Evolutionary conservation across 2,113 vertebrate genomes (phyloP).

Genomic region (Dryoscopus gambensis): DNA sequence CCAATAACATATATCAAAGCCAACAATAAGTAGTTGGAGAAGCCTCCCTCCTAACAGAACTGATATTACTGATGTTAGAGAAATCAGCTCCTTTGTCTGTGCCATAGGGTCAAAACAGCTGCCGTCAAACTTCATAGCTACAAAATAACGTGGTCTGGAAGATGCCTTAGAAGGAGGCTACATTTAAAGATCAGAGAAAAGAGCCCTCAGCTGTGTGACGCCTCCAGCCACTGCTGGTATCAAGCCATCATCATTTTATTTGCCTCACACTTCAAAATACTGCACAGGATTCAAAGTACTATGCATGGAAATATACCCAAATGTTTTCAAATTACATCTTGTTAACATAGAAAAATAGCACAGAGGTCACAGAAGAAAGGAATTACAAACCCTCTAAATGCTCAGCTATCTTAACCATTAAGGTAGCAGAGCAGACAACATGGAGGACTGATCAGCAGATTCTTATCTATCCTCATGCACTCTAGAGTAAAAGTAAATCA

Average conservation of each 20-base stretch:
- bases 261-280: not conserved
- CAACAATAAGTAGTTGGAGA: not conserved
- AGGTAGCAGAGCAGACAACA: not conserved
- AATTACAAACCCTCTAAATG: not conserved
- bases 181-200: not conserved
- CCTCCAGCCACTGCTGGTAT: not conserved
- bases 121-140: not conserved
- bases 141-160: not conserved
- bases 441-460: not conserved
- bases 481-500: conserved; percentile 27
- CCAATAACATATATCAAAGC: not conserved
- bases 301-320: not conserved
- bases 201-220: not conserved
- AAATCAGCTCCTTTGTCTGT: not conserved
- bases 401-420: not conserved
- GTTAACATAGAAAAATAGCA: not conserved
- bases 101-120: not conserved
- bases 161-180: not conserved
- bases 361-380: not conserved
- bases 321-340: not conserved
- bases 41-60: not conserved
- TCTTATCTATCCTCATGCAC: not conserved
- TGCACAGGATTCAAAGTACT: not conserved
- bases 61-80: not conserved
- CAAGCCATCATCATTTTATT: not conserved